Percentiles rank a stretch among this genome's conserved stretches.
Conservation (phyloP, 1,140 invertebrate genomes). For the Lethocerus indicus region DNA sequence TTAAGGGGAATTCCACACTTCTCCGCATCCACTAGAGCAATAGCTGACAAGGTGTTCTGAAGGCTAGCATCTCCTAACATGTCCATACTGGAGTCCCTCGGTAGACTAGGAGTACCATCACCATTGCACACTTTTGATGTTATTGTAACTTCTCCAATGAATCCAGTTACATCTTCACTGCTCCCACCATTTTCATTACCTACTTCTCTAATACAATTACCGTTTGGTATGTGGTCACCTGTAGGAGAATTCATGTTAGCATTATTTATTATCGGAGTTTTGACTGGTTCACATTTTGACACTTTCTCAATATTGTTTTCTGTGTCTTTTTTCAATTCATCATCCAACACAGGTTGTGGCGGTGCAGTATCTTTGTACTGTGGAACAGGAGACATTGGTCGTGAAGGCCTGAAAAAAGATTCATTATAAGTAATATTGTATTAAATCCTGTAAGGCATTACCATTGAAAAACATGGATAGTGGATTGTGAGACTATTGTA, state of each 20-base stretch:
- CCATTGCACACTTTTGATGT: neutral
- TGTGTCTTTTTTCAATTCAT: too few relatives aligned
- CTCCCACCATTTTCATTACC: neutral
- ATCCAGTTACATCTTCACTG: neutral
- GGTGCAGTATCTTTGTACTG: conserved; percentile 37
- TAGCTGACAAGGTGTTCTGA: conserved; percentile 30
- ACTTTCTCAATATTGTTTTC: too few relatives aligned
- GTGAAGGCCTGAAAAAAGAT: conserved; percentile 44
- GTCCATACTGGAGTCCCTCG: conserved; percentile 39
- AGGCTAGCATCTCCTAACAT: conserved; percentile 33
- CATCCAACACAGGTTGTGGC: too few relatives aligned
- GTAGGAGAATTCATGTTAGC: neutral
- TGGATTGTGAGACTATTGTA: too few relatives aligned
- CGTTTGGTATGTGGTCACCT: neutral
- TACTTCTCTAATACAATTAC: neutral
- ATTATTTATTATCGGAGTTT: too few relatives aligned
- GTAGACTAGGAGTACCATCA: conserved; percentile 22
- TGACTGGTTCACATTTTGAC: neutral
- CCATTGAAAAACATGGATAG: too few relatives aligned
- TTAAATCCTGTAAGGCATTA: too few relatives aligned
- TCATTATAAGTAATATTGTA: too few relatives aligned
- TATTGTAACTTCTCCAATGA: neutral
- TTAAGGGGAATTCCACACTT: conserved; percentile 70
- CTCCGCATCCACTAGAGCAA: conserved; percentile 24
- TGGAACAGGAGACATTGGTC: conserved; percentile 63